Evolutionary conservation across 2,113 vertebrate species (phyloP).

Genomic region (Poeciliopsis prolifica): DNA sequence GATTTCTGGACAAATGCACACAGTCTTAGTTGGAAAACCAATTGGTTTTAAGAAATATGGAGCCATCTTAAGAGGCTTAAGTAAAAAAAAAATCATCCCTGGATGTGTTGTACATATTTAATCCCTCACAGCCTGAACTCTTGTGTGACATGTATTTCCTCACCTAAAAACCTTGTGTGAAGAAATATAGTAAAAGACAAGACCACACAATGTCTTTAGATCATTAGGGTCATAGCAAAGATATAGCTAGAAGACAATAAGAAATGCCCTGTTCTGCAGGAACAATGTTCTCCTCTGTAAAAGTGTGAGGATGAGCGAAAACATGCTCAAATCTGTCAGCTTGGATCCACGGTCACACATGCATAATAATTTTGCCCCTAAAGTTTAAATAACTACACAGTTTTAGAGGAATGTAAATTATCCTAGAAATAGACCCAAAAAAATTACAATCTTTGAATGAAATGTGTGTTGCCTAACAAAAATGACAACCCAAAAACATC

Average conservation of each 20-base stretch:
- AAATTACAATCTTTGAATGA: conserved; percentile 38
- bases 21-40: conserved; percentile 65
- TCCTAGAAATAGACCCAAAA: conserved; percentile 16
- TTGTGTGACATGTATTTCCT: conserved; percentile 68
- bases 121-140: conserved; percentile 68
- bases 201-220: conserved; percentile 37
- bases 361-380: conserved; percentile 46
- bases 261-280: conserved; percentile 27
- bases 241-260: conserved; percentile 44
- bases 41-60: conserved; percentile 73
- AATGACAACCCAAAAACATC: conserved; percentile 21
- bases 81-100: conserved; percentile 78
- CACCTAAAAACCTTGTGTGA: conserved; percentile 43
- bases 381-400: conserved; percentile 8
- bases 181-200: conserved; percentile 18
- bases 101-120: conserved; percentile 80
- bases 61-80: conserved; percentile 81
- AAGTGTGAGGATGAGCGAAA: conserved; percentile 39
- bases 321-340: conserved; percentile 31
- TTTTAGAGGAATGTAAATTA: conserved; percentile 9
- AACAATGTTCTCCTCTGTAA: conserved; percentile 40
- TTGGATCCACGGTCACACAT: conserved; percentile 48
- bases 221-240: conserved; percentile 29
- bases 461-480: conserved; percentile 9
- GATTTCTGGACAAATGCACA: conserved; percentile 67